Evolutionary conservation across 2,113 vertebrate genomes (phyloP).

Genomic region (Corythoichthys intestinalis): DNA sequence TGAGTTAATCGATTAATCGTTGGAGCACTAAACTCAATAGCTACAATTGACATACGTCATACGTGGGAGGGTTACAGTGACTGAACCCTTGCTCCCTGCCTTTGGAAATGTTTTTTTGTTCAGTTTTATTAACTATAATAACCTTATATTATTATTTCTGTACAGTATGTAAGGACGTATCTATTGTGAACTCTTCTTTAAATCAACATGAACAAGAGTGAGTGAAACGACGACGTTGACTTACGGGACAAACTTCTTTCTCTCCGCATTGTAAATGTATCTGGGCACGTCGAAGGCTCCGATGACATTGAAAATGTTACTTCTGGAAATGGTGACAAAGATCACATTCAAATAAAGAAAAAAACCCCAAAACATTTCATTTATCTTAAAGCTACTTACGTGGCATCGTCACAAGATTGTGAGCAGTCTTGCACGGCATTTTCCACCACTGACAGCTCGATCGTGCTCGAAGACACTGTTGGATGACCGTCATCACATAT

Average conservation of each 20-base stretch:
- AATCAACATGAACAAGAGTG: not conserved
- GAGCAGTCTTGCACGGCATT: constrained; percentile 89
- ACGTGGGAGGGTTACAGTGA: no score
- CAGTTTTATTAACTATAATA: no score
- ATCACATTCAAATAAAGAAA: not conserved
- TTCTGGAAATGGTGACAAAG: constrained; percentile 72
- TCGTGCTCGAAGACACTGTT: constrained; percentile 88
- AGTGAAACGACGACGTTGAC: constrained; percentile 49
- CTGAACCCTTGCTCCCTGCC: no score
- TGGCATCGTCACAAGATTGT: constrained; percentile 81
- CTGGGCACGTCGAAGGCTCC: constrained; percentile 92
- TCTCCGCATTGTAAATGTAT: constrained; percentile 87
- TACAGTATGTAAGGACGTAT: no score
- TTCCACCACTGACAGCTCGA: constrained; percentile 84
- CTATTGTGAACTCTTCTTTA: not conserved
- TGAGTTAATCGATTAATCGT: no score
- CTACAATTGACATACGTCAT: no score
- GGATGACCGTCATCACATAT: constrained; percentile 9
- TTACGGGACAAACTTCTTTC: constrained; percentile 96
- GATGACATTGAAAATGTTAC: constrained; percentile 93
- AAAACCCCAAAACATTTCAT: not conserved
- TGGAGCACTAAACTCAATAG: no score
- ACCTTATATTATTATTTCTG: no score
- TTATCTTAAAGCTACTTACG: constrained; percentile 68
- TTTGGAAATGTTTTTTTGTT: no score